Conservation (phyloP, 2,797 vertebrate genomes). For the Threskiornis aethiopicus region DNA sequence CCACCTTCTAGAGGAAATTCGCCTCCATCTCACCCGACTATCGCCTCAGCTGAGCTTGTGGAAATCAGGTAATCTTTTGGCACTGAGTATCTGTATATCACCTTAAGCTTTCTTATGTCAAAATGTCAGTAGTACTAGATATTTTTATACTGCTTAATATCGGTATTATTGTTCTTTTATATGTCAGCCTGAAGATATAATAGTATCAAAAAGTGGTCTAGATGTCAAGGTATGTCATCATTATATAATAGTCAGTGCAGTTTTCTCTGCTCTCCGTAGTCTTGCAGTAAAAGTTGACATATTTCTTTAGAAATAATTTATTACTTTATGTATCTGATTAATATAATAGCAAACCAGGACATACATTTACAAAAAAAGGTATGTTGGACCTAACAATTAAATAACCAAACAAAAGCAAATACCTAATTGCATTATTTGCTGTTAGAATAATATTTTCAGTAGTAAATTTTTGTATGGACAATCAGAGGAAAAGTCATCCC, state of each 20-base stretch:
- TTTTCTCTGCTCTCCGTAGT: not conserved
- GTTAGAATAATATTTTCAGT: not conserved
- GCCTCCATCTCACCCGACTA: not conserved
- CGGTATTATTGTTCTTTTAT: not conserved
- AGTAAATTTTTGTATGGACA: not conserved
- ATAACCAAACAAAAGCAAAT: not conserved
- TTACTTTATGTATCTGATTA: not conserved
- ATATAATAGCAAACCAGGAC: not conserved
- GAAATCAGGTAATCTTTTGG: not conserved
- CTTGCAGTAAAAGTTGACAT: not conserved
- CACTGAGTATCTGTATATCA: not conserved
- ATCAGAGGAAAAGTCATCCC: not conserved
- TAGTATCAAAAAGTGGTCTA: not conserved
- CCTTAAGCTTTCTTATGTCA: conserved; percentile 6
- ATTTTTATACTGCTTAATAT: conserved; percentile 10
- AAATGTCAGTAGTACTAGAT: not conserved
- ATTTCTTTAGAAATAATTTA: not conserved
- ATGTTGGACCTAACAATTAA: not conserved
- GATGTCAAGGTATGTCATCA: conserved; percentile 38
- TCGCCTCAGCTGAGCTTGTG: not conserved
- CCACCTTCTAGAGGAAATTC: not conserved
- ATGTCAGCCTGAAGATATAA: conserved; percentile 18
- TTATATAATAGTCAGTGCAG: not conserved
- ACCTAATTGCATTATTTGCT: not conserved
- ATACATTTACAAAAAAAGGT: not conserved